Percentiles rank a stretch among this genome's conserved stretches.
Conservation (phyloP, 92 coral and sea anemone genomes). For the Bergia sp. region DNA sequence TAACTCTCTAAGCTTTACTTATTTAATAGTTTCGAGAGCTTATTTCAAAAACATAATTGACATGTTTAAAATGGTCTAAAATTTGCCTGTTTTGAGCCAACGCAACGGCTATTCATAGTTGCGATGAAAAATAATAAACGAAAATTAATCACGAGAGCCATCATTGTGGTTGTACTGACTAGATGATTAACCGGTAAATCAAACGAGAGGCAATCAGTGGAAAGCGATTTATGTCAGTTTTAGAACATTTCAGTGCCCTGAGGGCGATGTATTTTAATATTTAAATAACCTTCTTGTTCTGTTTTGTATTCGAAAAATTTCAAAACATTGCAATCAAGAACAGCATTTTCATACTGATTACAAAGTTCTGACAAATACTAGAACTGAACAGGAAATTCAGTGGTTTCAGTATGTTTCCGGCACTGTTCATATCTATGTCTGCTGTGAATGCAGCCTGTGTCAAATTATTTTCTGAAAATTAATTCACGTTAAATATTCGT, state of each 20-base stretch:
- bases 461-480: not conserved
- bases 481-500: not conserved
- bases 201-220: too few species aligned
- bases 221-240: not conserved
- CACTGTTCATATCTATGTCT: not conserved
- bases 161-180: too few species aligned
- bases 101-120: too few species aligned
- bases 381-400: not conserved
- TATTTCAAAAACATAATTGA: too few species aligned
- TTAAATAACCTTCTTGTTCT: not conserved
- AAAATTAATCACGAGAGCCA: too few species aligned
- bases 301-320: not conserved
- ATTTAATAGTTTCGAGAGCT: too few species aligned
- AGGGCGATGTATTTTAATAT: not conserved
- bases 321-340: not conserved
- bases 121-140: too few species aligned
- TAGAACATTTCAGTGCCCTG: not conserved
- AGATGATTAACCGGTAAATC: too few species aligned
- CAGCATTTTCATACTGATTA: not conserved
- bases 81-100: too few species aligned
- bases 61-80: too few species aligned
- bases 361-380: not conserved
- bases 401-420: not conserved
- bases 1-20: too few species aligned
- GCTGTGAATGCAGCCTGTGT: too few species aligned